Base-by-base conservation (phyloP, 2,888 invertebrate genomes). In the Dioctria rufipes region DNA sequence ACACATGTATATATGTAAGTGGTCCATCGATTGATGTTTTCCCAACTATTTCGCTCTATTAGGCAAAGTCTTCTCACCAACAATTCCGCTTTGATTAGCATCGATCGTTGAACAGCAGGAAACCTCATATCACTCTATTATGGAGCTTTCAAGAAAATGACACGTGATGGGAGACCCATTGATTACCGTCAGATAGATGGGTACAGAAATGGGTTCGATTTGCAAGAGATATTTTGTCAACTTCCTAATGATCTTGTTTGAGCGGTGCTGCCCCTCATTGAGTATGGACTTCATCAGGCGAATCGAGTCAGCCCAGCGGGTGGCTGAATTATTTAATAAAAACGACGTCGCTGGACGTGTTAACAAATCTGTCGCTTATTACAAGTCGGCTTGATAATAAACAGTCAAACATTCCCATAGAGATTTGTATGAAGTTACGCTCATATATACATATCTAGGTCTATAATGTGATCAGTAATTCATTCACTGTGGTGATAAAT, bases 61-160 rank as follows among this genome's bases (percentile, higher is more conserved):
- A 42, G 60, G 42, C 73, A 73, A n/a, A 58, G 58, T 60, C 73
- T 54, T 39, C 60, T 58, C 73, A 58, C 51, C 73, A 73, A 73
- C 73, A 73, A 73, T 73, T 73, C 73, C 60, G 58, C 73, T 58
- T 73, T 73, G 73, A 73, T 73, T 73, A 73, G 73, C 73, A 42
- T 60, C 58, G 51, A 42, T 60, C 58, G 54, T 66, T 43, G 54
- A 60, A 51, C 73, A 40, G 73, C 58, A 43, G 73, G 73, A 42
- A 58, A 40, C 73, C 6, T 13, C 58, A 13, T 73, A 42, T 58
- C 54, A 40, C 60, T 39, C 73, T 60, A 73, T 73, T 60, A 73
- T 73, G 42, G 13, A 42, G 43, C 73, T 73, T 73, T 73, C 73
- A 60, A 73, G 43, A 58, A 73, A 73, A 73, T 73, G 73, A 73